Percentiles rank a stretch among this genome's conserved stretches.
These are phyloP conservation scores for Catajapyx aquilonaris DNA, from an alignment of 1,140 invertebrate genomes.

Conservation along the genomic window DNA sequence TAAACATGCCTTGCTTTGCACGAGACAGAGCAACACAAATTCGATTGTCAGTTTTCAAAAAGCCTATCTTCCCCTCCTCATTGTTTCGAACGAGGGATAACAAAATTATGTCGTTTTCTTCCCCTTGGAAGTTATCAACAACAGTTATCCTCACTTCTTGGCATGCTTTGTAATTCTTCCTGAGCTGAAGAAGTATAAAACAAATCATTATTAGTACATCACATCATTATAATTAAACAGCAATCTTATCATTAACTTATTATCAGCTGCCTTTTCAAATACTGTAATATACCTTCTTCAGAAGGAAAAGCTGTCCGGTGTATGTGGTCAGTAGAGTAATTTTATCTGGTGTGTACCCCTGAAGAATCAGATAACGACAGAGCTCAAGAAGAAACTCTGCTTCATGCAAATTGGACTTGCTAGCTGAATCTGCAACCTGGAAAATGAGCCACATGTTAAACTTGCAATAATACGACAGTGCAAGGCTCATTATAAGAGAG, in stretches of 20 bases:
- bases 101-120: slow-evolving; percentile 65
- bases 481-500: not conserved
- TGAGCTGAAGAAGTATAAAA: not conserved
- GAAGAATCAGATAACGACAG: slow-evolving; percentile 33
- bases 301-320: slow-evolving; percentile 25
- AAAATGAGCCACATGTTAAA: slow-evolving; percentile 2
- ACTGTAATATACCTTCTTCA: slow-evolving; percentile 14
- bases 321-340: slow-evolving; percentile 46
- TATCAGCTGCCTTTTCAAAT: too few relatives aligned
- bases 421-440: slow-evolving; percentile 23
- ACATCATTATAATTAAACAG: not conserved
- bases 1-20: slow-evolving; percentile 45
- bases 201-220: not conserved
- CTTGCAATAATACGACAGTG: not conserved
- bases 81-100: slow-evolving; percentile 63
- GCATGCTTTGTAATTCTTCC: not conserved
- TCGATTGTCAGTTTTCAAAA: slow-evolving; percentile 48
- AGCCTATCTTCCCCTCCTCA: slow-evolving; percentile 43
- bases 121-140: slow-evolving; percentile 68
- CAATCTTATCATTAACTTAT: too few relatives aligned
- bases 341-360: slow-evolving; percentile 30
- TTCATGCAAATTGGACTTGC: slow-evolving; percentile 35
- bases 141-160: slow-evolving; percentile 33
- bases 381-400: slow-evolving; percentile 29
- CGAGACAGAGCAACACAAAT: slow-evolving; percentile 66